Base-by-base conservation (phyloP, 1,140 invertebrate species). In the Lepidurus apus region DNA sequence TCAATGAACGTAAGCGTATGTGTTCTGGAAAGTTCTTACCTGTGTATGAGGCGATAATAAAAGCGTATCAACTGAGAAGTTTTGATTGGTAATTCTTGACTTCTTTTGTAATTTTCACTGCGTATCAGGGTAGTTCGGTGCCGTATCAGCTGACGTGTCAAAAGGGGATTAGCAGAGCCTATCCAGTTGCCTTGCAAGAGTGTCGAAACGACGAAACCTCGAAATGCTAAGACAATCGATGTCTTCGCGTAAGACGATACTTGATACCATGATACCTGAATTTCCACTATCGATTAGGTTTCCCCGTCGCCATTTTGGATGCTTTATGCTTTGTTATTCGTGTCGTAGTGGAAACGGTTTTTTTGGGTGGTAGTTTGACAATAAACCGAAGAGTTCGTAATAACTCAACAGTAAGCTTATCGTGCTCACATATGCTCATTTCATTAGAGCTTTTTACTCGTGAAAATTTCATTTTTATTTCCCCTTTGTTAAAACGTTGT, bases 241-340 rank as follows among this genome's bases (percentile, higher is more conserved):
- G 34, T 34, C 34, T 34, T 34, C 4, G 4, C 3, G 34, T 34
- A 34, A 34, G 34, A 34, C 4, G 34, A 34, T 34, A 34, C 34
- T 34, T 4, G 3, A 34, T 34, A 34, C 34, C 34, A 4, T 4
- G 3, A 34, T 34, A 34, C 34, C 3, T 34, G 34, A 34, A 4
- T 34, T 34, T 34, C 4, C 34, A 34, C 34, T 53, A 53, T 73
- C 76, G 73, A 73, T 73, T 17, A 34, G 11, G 26, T 24, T 53
- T 43, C 17, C 13, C 34, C 47, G 42, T 65, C 47, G 76, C 76
- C 47, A 53, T 73, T 42, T 53, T 77, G 42, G 47, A 73, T 34
- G 76, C 76, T 24, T 53, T 6, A 73, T n/a, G 76, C 13, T 73
- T 53, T 34, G 47, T 73, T 73, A 43, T 26, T 10, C 76, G 42